Evolutionary conservation across 2,888 invertebrate species (phyloP).

Genomic region (Acrocyrtus sp.): DNA sequence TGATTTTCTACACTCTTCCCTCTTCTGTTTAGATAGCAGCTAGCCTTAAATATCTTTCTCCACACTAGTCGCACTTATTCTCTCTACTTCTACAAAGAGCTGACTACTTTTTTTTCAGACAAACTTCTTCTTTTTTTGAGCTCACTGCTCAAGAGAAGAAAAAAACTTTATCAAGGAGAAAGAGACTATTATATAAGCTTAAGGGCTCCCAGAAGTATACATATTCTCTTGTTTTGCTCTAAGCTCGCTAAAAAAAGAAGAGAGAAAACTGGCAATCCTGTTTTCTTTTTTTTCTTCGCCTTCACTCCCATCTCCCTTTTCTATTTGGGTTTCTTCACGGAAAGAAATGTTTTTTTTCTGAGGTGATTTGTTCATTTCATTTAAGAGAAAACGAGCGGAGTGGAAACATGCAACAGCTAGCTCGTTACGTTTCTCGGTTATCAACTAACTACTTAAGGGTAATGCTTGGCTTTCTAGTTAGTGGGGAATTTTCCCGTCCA

Average conservation of each 20-base stretch:
- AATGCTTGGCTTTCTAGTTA: constrained; percentile 4
- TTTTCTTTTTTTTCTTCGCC: constrained; percentile 5
- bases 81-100: background rate
- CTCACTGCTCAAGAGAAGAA: too few species aligned
- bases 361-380: constrained; percentile 30
- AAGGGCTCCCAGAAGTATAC: constrained; percentile 52
- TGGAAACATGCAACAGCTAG: constrained; percentile 42
- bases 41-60: too few species aligned
- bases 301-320: background rate
- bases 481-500: background rate
- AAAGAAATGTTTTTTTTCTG: constrained; percentile 2
- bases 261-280: too few species aligned
- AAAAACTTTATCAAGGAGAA: too few species aligned
- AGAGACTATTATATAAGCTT: constrained; percentile 39
- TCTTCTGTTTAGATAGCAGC: background rate
- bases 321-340: background rate
- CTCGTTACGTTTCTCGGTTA: constrained; percentile 38
- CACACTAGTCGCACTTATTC: constrained; percentile 2
- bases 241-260: too few species aligned
- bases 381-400: constrained; percentile 3
- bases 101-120: too few species aligned
- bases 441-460: constrained; percentile 33
- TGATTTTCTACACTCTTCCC: constrained; percentile 4
- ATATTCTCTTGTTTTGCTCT: constrained; percentile 36
- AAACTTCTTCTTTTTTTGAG: too few species aligned